Percentiles rank a stretch among this genome's conserved stretches.
phyloP scores from a whole-genome alignment of 64 coral and sea anemone genomes.

The Montipora efflorescens region DNA sequence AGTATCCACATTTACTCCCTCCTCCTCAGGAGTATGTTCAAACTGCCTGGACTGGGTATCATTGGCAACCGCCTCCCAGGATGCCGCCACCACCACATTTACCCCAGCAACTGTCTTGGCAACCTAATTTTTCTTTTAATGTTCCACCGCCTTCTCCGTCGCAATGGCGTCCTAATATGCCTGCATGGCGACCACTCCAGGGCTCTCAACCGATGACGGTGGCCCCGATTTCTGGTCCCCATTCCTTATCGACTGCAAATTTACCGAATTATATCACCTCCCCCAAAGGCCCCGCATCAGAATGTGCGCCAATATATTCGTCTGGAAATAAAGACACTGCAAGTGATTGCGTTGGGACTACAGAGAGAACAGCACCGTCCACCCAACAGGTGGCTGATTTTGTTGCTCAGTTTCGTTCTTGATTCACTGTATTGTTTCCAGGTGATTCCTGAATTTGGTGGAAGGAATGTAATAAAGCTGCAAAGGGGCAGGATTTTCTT shows the following conservation, averaged over 20 bases:
- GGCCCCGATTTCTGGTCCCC: neutral
- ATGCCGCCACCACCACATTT: neutral
- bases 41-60: no score
- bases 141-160: slow-evolving; percentile 52
- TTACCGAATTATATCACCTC: neutral
- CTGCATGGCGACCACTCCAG: slow-evolving; percentile 36
- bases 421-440: neutral
- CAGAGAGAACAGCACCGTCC: neutral
- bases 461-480: neutral
- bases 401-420: slow-evolving; percentile 32
- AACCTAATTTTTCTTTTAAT: slow-evolving; percentile 15
- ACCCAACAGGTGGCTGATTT: slow-evolving; percentile 10
- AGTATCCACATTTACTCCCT: no score
- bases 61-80: no score
- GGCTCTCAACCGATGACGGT: neutral
- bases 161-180: slow-evolving; percentile 36
- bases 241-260: neutral
- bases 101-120: slow-evolving; percentile 14
- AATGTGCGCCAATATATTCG: neutral
- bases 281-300: neutral
- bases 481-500: neutral
- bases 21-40: no score
- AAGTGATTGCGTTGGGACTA: neutral
- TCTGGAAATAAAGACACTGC: neutral
- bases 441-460: neutral